These are phyloP conservation scores for Ctenoplectra terminalis DNA, from an alignment of 1,140 invertebrate species.

Conservation along the genomic window DNA sequence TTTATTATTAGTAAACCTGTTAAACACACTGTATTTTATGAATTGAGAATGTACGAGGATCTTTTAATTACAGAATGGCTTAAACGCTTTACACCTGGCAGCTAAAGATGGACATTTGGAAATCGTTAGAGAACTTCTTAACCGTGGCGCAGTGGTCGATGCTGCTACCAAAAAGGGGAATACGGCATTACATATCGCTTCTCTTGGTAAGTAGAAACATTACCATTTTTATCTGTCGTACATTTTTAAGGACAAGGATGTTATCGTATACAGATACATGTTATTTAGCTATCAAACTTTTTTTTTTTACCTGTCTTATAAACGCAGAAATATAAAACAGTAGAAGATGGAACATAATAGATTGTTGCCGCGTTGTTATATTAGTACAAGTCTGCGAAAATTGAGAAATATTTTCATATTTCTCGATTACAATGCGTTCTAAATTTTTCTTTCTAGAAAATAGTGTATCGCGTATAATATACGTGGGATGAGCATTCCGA, in stretches of 20 bases:
- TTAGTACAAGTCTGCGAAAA: neutral
- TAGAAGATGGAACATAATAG: too few species aligned
- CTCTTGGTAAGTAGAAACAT: slow-evolving; percentile 86
- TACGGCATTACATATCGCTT: slow-evolving; percentile 99
- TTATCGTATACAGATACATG: neutral
- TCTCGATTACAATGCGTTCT: neutral
- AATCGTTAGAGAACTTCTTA: slow-evolving; percentile 95
- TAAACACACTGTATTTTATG: neutral
- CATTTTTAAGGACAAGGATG: too few species aligned
- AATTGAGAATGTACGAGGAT: neutral
- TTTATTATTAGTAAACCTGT: neutral
- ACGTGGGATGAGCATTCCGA: slow-evolving; percentile 34
- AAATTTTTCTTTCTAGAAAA: neutral
- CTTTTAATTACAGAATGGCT: slow-evolving; percentile 90
- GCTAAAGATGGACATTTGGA: slow-evolving; percentile 98
- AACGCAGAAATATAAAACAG: too few species aligned
- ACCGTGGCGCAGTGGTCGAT: slow-evolving; percentile 95
- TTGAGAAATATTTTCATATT: neutral
- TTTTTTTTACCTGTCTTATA: neutral
- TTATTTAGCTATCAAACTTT: neutral
- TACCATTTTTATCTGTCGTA: slow-evolving; percentile 8
- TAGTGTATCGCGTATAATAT: neutral
- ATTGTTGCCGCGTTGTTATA: neutral
- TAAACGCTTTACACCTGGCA: slow-evolving; percentile 98
- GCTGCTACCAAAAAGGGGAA: slow-evolving; percentile 99